Evolutionary conservation across 2,797 vertebrate genomes (phyloP).

Genomic region (Alca torda): DNA sequence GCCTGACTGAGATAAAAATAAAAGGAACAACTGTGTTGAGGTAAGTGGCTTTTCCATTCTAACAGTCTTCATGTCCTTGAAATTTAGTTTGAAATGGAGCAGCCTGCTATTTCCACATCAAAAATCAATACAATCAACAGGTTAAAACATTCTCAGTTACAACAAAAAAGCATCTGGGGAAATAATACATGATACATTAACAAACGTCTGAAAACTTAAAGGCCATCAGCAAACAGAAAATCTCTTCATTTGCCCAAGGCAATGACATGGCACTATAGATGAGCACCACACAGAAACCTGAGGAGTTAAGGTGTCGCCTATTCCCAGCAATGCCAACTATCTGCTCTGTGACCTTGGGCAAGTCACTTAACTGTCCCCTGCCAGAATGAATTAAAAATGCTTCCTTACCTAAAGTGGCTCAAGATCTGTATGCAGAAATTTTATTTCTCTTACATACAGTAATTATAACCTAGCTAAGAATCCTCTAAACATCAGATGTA

Average conservation of each 20-base stretch:
- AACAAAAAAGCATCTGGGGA: constrained; percentile 30
- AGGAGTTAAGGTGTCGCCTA: background rate
- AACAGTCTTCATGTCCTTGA: constrained; percentile 50
- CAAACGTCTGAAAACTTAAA: constrained; percentile 28
- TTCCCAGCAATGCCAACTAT: background rate
- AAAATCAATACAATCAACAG: constrained; percentile 70
- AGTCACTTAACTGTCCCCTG: background rate
- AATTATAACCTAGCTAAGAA: background rate
- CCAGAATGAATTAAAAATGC: background rate
- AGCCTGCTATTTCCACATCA: constrained; percentile 49
- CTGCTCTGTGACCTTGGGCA: constrained; percentile 3
- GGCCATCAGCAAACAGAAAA: constrained; percentile 35
- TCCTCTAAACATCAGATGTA: background rate
- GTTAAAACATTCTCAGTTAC: constrained; percentile 61
- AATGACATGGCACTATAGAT: background rate
- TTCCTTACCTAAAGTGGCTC: background rate
- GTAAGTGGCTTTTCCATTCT: constrained; percentile 56
- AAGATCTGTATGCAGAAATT: background rate
- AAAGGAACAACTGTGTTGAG: constrained; percentile 13
- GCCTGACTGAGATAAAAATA: constrained; percentile 42
- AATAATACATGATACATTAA: constrained; percentile 18
- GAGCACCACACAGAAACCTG: background rate
- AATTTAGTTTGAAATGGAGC: constrained; percentile 63
- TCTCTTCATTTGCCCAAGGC: background rate
- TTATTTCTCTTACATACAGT: background rate